Percentiles rank a stretch among this genome's conserved stretches.
phyloP scores from a whole-genome alignment of 2,797 vertebrate species.

The Zenarchopterus dispar region DNA sequence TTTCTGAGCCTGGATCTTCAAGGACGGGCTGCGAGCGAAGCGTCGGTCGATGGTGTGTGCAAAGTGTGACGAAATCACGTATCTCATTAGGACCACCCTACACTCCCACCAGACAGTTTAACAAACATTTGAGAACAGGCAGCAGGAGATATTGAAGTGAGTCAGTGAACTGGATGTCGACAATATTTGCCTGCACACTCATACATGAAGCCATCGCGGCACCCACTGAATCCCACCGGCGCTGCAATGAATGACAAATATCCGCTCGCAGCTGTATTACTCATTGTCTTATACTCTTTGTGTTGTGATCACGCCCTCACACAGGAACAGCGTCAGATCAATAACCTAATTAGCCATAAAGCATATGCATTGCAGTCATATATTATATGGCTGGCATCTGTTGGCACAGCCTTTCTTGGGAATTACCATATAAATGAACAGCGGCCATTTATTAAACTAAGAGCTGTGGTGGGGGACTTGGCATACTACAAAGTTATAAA shows the following conservation, averaged over 20 bases:
- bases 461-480: conserved; percentile 45
- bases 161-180: conserved; percentile 30
- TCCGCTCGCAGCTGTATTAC: conserved; percentile 66
- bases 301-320: conserved; percentile 62
- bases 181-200: conserved; percentile 13
- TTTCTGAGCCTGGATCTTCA: conserved; percentile 45
- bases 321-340: conserved; percentile 67
- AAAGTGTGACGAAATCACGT: conserved; percentile 58
- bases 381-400: conserved; percentile 72
- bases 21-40: conserved; percentile 46
- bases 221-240: conserved; percentile 22
- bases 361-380: conserved; percentile 73
- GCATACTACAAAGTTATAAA: conserved; percentile 18
- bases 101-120: conserved; percentile 28
- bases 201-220: conserved; percentile 19
- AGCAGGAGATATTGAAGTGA: conserved; percentile 52
- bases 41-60: conserved; percentile 28
- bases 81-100: no score
- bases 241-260: conserved; percentile 56
- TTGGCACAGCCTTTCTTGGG: conserved; percentile 61
- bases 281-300: conserved; percentile 57
- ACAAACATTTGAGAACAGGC: conserved; percentile 60
- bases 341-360: conserved; percentile 80
- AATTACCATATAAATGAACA: conserved; percentile 76
- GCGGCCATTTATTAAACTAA: conserved; percentile 70